Conservation (phyloP, 1,140 invertebrate species). For the Cotesia typhae region DNA sequence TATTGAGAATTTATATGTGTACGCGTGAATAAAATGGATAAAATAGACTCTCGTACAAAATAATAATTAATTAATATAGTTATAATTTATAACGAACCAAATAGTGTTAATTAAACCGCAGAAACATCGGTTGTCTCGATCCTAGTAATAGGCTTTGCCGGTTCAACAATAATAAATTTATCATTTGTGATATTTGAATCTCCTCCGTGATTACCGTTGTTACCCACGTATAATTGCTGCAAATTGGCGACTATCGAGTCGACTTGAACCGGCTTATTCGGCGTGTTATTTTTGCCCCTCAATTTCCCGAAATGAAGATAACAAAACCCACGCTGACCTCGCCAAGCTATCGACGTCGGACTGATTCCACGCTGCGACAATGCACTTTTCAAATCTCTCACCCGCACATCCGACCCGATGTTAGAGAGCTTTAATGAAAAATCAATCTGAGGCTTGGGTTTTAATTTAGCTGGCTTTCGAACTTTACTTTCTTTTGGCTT, state of each 20-base stretch:
- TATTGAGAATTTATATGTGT: no score
- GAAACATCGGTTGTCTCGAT: conserved; percentile 66
- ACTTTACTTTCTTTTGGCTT: conserved; percentile 36
- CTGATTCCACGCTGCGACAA: conserved; percentile 71
- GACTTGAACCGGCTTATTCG: conserved; percentile 60
- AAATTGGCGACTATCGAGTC: conserved; percentile 69
- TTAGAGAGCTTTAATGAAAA: conserved; percentile 72
- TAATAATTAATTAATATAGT: conserved; percentile 25
- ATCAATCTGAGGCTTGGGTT: conserved; percentile 56
- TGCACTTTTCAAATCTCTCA: conserved; percentile 74
- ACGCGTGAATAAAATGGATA: no score
- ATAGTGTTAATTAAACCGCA: conserved; percentile 54
- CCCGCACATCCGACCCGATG: conserved; percentile 69
- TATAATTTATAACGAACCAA: conserved; percentile 23
- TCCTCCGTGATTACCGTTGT: conserved; percentile 40
- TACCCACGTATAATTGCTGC: conserved; percentile 63
- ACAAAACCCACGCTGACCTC: conserved; percentile 72
- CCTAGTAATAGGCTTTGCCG: conserved; percentile 64
- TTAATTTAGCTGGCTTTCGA: conserved; percentile 36
- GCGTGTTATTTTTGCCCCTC: conserved; percentile 52
- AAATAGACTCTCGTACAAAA: conserved; percentile 5
- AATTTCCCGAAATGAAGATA: conserved; percentile 74
- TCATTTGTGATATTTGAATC: conserved; percentile 41
- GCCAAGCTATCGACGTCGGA: conserved; percentile 74
- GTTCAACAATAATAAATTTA: conserved; percentile 58